These are phyloP conservation scores for Stenodema calcarata DNA, from an alignment of 2,888 invertebrate genomes.

Conservation along the genomic window DNA sequence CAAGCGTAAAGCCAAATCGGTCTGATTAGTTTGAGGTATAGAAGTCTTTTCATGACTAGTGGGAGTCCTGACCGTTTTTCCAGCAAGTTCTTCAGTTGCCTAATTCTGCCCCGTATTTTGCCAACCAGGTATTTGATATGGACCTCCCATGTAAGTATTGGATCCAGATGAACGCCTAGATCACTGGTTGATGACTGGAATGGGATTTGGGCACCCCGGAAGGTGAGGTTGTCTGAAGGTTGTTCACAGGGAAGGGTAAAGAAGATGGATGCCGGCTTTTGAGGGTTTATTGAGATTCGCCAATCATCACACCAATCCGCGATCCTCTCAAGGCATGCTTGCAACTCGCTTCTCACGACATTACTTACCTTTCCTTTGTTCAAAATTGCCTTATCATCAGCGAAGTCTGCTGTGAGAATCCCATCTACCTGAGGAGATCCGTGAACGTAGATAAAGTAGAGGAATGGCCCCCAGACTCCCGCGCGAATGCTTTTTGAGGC, in stretches of 20 bases:
- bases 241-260: background rate
- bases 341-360: background rate
- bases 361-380: background rate
- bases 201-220: background rate
- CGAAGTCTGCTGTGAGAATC: background rate
- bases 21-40: no score
- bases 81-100: background rate
- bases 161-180: background rate
- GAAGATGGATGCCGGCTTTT: background rate
- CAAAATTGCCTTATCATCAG: constrained; percentile 6
- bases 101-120: background rate
- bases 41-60: background rate
- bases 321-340: background rate
- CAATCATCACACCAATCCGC: constrained; percentile 4
- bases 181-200: background rate
- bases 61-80: background rate
- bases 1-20: no score
- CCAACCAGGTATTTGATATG: background rate
- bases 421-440: background rate
- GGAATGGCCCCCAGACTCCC: background rate
- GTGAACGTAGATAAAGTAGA: background rate
- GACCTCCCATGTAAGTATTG: background rate
- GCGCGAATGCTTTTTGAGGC: background rate
- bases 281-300: constrained; percentile 7
- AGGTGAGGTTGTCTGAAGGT: background rate